Conservation (phyloP, 2,113 vertebrate species). For the Furnarius figulus region DNA sequence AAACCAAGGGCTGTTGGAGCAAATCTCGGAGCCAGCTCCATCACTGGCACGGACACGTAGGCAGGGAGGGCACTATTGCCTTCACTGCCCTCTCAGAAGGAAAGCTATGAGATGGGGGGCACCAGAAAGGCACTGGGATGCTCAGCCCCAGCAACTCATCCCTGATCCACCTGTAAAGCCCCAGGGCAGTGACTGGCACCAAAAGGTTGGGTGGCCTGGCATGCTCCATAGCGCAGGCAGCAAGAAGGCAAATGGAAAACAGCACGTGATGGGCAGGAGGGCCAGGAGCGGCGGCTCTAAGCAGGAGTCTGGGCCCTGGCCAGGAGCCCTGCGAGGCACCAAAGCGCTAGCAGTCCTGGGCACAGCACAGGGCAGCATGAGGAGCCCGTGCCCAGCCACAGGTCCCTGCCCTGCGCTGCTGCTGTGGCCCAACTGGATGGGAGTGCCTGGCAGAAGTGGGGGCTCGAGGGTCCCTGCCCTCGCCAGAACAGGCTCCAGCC, state of each 20-base stretch:
- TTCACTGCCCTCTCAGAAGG: not conserved
- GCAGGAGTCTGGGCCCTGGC: not conserved
- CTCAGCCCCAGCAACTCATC: not conserved
- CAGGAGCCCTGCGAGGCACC: not conserved
- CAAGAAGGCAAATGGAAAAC: not conserved
- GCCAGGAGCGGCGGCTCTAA: not conserved
- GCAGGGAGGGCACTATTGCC: not conserved
- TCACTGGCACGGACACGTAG: not conserved
- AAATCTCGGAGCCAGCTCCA: not conserved
- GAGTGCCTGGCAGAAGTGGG: fast-evolving
- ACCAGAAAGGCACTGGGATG: not conserved
- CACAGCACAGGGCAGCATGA: not conserved
- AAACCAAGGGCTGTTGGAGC: not conserved
- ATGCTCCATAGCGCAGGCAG: not conserved
- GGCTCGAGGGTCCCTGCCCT: too few relatives aligned
- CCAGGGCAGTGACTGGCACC: not conserved
- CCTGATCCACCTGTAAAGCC: not conserved
- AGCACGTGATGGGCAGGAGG: not conserved
- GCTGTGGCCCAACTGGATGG: not conserved
- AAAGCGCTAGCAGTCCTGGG: not conserved
- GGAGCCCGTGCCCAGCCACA: not conserved
- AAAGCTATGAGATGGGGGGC: not conserved
- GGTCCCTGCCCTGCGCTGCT: not conserved
- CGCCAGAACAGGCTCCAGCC: not conserved
- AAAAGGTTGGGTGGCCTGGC: fast-evolving